Evolutionary conservation across 2,113 vertebrate species (phyloP), one percentile per base, ranked within the genome.

Genomic region (Phaethornis superciliosus): DNA sequence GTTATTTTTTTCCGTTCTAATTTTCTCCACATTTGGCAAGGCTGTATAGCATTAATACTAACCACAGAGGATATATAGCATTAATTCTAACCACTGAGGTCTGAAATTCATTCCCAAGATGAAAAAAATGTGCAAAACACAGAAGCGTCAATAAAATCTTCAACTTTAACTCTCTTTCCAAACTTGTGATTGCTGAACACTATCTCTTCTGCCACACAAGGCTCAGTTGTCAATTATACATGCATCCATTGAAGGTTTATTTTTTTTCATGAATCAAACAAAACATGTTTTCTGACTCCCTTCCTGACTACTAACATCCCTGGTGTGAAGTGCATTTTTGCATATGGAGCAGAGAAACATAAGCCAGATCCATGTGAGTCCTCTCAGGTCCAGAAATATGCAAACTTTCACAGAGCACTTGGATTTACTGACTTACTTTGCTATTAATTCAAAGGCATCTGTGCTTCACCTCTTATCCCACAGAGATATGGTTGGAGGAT

Each of bases 51-150:
- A 81, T 68, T 78, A 93, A 67, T 67, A 37, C 35, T 78, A 96
- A 95, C 94, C 88, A 83, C 85, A 93, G 89, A 95, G 82, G 78
- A 80, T 77, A 84, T 81, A 95, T 7, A 90, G 68, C 60, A 88
- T 63, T 91, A 95, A 88, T 81, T 30, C 52, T 88, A 90, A 90
- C 88, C 76, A 70, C 82, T 40, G 42, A 60, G 62, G 72, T 67
- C 91, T 93, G 90, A 95, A 93, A 91, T 81, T 86, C 49, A 86
- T 94, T 92, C 82, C 64, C 49, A 81, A 85, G 69, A 93, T 72
- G 55, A 77, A 89, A 86, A 85, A 93, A 94, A 63, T 4, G 8
- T 75, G 88, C 52, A 83, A 81, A 80, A 89, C 59, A 81, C 23
- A 60, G 35, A 37, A 88, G 59, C 2, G 12, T 83, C 60, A 91